A percentile compares a stretch with the other conserved stretches of the same genome.
Evolutionary conservation across 2,797 vertebrate genomes (phyloP).

Genomic region (Hapalemur alaotrensis): DNA sequence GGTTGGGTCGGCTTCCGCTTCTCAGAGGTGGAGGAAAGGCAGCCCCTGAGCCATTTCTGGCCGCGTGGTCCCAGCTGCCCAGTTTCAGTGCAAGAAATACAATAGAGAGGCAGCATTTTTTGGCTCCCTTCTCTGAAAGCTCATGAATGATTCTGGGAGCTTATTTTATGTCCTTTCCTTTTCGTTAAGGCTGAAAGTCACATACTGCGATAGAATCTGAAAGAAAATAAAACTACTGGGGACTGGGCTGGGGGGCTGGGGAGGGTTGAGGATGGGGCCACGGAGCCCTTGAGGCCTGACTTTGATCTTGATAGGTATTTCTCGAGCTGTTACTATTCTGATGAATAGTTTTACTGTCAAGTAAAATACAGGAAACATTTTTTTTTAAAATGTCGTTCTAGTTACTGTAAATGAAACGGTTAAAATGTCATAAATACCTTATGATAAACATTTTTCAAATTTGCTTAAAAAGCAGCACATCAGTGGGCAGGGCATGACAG

Average conservation of each 20-base stretch:
- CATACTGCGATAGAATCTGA: neutral
- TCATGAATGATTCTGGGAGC: neutral
- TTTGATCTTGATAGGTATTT: neutral
- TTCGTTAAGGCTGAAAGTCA: neutral
- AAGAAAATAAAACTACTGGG: neutral
- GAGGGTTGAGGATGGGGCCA: neutral
- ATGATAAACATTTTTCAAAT: constrained; percentile 81
- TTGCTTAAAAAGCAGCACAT: constrained; percentile 53
- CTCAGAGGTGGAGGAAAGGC: neutral
- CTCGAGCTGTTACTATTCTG: neutral
- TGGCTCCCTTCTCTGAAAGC: neutral
- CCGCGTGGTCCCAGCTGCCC: neutral
- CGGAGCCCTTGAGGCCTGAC: neutral
- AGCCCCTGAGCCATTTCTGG: neutral
- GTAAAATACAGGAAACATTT: constrained; percentile 48
- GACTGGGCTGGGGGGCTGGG: neutral
- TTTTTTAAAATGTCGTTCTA: constrained; percentile 64
- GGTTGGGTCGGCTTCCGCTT: constrained; percentile 18
- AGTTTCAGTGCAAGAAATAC: neutral
- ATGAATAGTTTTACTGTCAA: constrained; percentile 24
- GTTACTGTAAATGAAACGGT: constrained; percentile 89
- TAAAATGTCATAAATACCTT: constrained; percentile 78
- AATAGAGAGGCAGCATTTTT: neutral
- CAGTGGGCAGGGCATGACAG: constrained; percentile 72
- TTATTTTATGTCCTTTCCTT: neutral